Conservation (phyloP, 2,888 invertebrate species). For the Tenthredo distinguenda region DNA sequence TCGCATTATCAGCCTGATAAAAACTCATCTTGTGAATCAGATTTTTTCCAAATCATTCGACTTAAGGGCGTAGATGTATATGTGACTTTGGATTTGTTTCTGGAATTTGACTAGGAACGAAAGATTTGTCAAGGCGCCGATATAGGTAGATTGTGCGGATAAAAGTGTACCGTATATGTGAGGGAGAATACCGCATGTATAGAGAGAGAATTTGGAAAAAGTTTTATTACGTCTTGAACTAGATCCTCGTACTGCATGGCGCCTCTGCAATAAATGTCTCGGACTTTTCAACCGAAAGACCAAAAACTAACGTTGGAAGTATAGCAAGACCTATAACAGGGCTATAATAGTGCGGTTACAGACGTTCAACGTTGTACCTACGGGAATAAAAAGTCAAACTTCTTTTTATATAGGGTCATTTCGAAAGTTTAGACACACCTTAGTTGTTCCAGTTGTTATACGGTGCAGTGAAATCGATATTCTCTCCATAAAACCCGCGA, state of each 20-base stretch:
- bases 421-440: neutral
- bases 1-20: neutral
- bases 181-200: neutral
- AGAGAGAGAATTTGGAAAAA: neutral
- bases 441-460: constrained; percentile 1
- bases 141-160: neutral
- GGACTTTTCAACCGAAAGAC: constrained; percentile 26
- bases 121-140: neutral
- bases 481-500: constrained; percentile 3
- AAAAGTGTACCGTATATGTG: neutral
- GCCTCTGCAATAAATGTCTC: neutral
- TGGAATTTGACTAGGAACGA: neutral
- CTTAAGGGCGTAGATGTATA: neutral
- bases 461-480: constrained; percentile 25
- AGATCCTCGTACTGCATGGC: neutral
- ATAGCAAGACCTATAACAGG: constrained; percentile 3
- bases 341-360: constrained; percentile 23
- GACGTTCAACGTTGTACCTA: constrained; percentile 21
- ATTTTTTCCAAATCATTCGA: neutral
- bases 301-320: constrained; percentile 6
- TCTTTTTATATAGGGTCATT: constrained; percentile 10
- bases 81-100: neutral
- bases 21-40: too few relatives aligned
- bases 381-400: constrained; percentile 31
- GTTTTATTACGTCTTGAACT: neutral